These are phyloP conservation scores for Conus betulinus DNA, from an alignment of 1,140 invertebrate genomes.

Conservation along the genomic window DNA sequence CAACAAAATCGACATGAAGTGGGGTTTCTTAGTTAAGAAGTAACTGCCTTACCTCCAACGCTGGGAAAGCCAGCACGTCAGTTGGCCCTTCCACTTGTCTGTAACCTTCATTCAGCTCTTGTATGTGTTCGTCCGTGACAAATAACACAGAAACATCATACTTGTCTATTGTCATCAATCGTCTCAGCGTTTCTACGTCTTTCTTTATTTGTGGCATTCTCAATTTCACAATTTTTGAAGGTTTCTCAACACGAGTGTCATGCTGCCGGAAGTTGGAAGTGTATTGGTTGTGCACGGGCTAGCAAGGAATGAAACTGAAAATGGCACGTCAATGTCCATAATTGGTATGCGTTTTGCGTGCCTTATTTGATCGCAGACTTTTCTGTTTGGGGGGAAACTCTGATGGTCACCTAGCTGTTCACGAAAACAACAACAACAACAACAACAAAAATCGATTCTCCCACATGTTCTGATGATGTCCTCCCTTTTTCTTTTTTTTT, in stretches of 20 bases:
- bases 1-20: too few species aligned
- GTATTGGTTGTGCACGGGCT: not conserved
- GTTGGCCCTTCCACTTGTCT: slow-evolving; percentile 49
- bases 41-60: slow-evolving; percentile 44
- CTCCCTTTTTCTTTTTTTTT: too few species aligned
- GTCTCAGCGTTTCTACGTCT: slow-evolving; percentile 43
- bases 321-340: not conserved
- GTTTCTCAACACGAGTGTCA: slow-evolving; percentile 51
- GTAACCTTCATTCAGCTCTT: slow-evolving; percentile 46
- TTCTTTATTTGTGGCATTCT: slow-evolving; percentile 37
- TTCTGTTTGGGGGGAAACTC: too few species aligned
- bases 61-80: slow-evolving; percentile 59
- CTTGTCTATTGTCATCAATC: slow-evolving; percentile 33
- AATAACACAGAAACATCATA: slow-evolving; percentile 52
- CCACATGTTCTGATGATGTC: too few species aligned
- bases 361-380: too few species aligned
- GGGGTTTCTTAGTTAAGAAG: too few species aligned
- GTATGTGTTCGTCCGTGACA: slow-evolving; percentile 39
- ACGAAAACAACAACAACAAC: too few species aligned
- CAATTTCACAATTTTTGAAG: slow-evolving; percentile 48
- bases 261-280: slow-evolving; percentile 37
- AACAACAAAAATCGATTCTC: too few species aligned
- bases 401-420: too few species aligned
- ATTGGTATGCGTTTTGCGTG: not conserved
- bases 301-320: not conserved